Base-by-base conservation (phyloP, 1,140 invertebrate genomes). In the Drosophila rufa region DNA sequence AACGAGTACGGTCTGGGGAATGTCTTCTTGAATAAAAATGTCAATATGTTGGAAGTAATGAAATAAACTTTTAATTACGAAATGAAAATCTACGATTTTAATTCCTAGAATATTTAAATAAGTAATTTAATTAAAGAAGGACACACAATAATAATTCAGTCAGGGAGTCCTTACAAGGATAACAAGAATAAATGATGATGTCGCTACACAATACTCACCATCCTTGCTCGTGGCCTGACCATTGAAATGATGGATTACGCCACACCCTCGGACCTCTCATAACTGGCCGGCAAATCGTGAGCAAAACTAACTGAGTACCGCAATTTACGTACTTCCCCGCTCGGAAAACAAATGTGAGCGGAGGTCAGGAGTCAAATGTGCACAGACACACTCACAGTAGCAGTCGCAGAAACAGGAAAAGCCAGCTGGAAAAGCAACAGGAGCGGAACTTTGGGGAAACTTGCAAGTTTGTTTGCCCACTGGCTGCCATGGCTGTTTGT, bases 391-490 rank as follows among this genome's bases (percentile, higher is more conserved):
- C 27, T 42, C 27, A n/a, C 14, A 27, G 25, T 19, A 19, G 30
- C 36, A 40, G 36, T 15, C 17, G 22, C 12, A 11, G 14, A n/a
- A 25, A 2, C 8, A 40, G 53, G 19, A 56, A 56, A 40, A 40
- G 25, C 25, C 19, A 38, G 55, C 56, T 50, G 75, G n/a, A 60
- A 74, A 45, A 67, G 74, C 73, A 77, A 77, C 73, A 77, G 74
- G 73, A 78, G 60, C 64, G 73, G 55, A 78, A 78, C 64, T 78
- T 76, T 58, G 47, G 55, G 30, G 71, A 64, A 69, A 75, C 74
- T 82, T 82, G 61, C 65, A 61, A 64, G 67, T 60, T 65, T 87
- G 83, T 79, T 86, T 87, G 70, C 55, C 40, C 51, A 66, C 61
- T 76, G 64, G 48, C 59, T 64, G 76, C 40, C 40, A 40, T 30